A percentile compares a stretch with the other conserved stretches of the same genome.
Conservation (phyloP, 2,113 vertebrate species). For the Gnathonemus longibarbis region DNA sequence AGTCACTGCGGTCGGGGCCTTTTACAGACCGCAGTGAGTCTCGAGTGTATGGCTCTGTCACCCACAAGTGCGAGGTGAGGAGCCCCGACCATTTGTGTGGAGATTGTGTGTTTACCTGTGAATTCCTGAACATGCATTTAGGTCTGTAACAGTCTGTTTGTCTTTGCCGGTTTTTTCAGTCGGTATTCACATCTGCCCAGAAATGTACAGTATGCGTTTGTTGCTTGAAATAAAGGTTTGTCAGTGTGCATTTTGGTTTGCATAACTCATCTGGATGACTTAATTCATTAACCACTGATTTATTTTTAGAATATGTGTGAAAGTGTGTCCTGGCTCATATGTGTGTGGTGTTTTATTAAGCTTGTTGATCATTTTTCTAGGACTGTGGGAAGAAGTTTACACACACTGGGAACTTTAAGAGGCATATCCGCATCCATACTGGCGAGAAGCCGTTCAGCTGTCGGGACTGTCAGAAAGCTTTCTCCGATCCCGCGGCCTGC, state of each 20-base stretch:
- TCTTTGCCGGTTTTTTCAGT: not conserved
- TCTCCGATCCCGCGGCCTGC: slow-evolving; percentile 90
- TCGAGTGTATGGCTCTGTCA: slow-evolving; percentile 83
- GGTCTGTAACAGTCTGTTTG: not conserved
- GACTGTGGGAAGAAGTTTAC: slow-evolving; percentile 97
- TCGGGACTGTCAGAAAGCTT: slow-evolving; percentile 88
- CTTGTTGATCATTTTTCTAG: slow-evolving; percentile 41
- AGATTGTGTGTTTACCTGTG: fast-evolving
- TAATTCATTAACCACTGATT: not conserved
- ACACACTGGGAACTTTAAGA: slow-evolving; percentile 92
- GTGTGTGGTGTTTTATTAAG: not conserved
- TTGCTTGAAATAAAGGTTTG: not conserved
- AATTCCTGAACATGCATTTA: not conserved
- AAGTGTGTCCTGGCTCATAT: not conserved
- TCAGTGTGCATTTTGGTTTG: not conserved
- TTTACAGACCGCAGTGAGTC: slow-evolving; percentile 80
- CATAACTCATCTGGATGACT: not conserved
- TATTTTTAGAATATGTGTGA: not conserved
- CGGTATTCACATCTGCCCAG: not conserved
- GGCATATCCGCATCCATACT: slow-evolving; percentile 95
- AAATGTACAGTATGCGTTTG: not conserved
- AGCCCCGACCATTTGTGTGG: not conserved
- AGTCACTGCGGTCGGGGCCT: slow-evolving; percentile 52
- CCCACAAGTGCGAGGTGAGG: slow-evolving; percentile 87
- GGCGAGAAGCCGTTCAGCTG: slow-evolving; percentile 95